Percentiles rank a stretch among this genome's conserved stretches.
Evolutionary conservation across 2,113 vertebrate genomes (phyloP).

Genomic region (Brachyhypopomus occidentalis): DNA sequence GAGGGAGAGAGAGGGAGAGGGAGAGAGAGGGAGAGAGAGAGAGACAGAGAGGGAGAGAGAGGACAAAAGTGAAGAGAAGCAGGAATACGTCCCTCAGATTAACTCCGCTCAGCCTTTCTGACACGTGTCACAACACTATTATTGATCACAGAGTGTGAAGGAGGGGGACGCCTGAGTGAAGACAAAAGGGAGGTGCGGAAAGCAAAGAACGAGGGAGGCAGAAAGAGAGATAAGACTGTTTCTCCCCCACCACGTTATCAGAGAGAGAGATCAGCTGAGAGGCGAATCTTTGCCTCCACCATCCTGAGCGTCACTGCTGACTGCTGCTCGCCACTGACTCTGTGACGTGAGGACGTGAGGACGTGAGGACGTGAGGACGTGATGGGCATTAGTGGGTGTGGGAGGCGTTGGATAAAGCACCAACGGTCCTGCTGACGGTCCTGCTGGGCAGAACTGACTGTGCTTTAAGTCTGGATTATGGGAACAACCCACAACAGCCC

Average conservation of each 20-base stretch:
- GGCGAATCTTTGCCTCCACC: conserved; percentile 29
- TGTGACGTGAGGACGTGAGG: too few species aligned
- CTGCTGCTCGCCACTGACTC: too few species aligned
- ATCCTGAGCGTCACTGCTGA: conserved; percentile 23
- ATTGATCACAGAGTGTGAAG: conserved; percentile 25
- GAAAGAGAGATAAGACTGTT: background rate
- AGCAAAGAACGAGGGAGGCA: conserved; percentile 11
- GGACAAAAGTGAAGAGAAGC: background rate
- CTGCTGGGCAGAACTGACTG: conserved; percentile 25
- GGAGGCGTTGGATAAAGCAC: too few species aligned
- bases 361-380: too few species aligned
- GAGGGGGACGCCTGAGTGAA: background rate
- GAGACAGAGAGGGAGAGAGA: conserved; percentile 5
- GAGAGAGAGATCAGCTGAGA: conserved; percentile 35
- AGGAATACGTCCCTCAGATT: background rate
- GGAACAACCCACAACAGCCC: conserved; percentile 14
- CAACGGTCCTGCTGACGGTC: conserved; percentile 25
- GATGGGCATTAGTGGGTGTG: too few species aligned
- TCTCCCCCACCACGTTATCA: conserved; percentile 12
- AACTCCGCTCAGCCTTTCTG: conserved; percentile 20
- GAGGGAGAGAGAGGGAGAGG: conserved; percentile 9
- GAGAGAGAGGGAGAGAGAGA: background rate
- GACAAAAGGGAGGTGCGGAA: conserved; percentile 17
- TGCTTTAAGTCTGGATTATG: conserved; percentile 36
- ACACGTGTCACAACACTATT: conserved; percentile 5